Evolutionary conservation across 2,888 invertebrate genomes (phyloP).

Genomic region (Hyppa rectilinea): DNA sequence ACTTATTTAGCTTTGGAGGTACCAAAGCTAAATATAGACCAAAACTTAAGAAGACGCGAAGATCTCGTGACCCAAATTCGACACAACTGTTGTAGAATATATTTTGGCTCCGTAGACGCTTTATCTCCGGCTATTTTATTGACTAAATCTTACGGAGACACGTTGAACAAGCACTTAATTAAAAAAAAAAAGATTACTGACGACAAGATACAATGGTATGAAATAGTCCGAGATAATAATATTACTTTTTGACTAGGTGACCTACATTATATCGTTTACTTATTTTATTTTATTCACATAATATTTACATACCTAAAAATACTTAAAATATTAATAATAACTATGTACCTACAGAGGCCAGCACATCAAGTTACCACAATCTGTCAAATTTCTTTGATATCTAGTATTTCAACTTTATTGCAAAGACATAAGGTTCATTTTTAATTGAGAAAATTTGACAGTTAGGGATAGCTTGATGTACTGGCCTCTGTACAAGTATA

Average conservation of each 20-base stretch:
- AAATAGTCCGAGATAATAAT: background rate
- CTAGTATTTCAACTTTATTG: too few relatives aligned
- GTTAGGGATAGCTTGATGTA: too few relatives aligned
- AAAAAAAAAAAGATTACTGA: background rate
- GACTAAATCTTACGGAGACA: constrained; percentile 1
- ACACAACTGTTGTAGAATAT: constrained; percentile 23
- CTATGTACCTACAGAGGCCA: too few relatives aligned
- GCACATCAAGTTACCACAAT: too few relatives aligned
- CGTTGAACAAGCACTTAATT: constrained; percentile 6
- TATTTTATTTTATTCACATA: too few relatives aligned
- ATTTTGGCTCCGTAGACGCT: constrained; percentile 15
- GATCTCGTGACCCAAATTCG: constrained; percentile 37
- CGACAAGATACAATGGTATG: background rate
- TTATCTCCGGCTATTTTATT: constrained; percentile 17
- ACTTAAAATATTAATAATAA: too few relatives aligned
- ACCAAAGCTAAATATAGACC: constrained; percentile 16
- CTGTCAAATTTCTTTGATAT: too few relatives aligned
- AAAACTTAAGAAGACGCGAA: background rate
- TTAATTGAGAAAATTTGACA: too few relatives aligned
- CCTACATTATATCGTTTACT: too few relatives aligned
- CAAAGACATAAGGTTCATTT: too few relatives aligned
- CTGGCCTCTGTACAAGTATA: too few relatives aligned
- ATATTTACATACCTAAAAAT: too few relatives aligned
- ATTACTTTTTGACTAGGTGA: background rate
- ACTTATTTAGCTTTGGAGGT: background rate